These are phyloP conservation scores for Danionella cerebrum DNA, from an alignment of 2,113 vertebrate species.

Conservation along the genomic window DNA sequence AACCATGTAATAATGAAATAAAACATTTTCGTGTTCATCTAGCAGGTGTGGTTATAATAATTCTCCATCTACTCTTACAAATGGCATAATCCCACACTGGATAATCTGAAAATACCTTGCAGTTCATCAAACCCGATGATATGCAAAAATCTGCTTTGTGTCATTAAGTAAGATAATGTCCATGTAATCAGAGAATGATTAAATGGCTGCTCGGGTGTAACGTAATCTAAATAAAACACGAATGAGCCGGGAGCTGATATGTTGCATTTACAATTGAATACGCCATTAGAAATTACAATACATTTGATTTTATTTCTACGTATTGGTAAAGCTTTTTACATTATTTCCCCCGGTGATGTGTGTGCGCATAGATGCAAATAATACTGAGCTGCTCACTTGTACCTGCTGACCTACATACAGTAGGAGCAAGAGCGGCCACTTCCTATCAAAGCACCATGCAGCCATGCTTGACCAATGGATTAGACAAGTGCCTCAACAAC, in stretches of 20 bases:
- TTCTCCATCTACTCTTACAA: background rate
- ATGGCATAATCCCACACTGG: background rate
- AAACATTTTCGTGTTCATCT: no score
- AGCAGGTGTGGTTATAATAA: background rate
- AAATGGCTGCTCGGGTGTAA: background rate
- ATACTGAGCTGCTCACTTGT: background rate
- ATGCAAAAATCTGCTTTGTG: constrained; percentile 1
- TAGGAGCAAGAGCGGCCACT: background rate
- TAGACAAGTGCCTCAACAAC: background rate
- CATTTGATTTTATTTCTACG: background rate
- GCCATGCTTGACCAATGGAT: background rate
- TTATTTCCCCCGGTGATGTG: background rate
- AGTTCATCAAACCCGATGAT: constrained; percentile 8
- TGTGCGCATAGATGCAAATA: constrained; percentile 2
- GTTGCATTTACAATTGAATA: background rate
- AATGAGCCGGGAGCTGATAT: background rate
- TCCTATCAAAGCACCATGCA: background rate
- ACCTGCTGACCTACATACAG: constrained; percentile 26
- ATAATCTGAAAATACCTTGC: constrained; percentile 7
- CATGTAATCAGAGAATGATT: background rate
- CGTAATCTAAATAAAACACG: background rate
- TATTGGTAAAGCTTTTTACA: background rate
- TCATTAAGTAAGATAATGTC: background rate
- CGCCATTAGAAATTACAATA: background rate
- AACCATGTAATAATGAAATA: no score